These are phyloP conservation scores for Philereme vetulata DNA, from an alignment of 2,888 invertebrate genomes.

Conservation along the genomic window DNA sequence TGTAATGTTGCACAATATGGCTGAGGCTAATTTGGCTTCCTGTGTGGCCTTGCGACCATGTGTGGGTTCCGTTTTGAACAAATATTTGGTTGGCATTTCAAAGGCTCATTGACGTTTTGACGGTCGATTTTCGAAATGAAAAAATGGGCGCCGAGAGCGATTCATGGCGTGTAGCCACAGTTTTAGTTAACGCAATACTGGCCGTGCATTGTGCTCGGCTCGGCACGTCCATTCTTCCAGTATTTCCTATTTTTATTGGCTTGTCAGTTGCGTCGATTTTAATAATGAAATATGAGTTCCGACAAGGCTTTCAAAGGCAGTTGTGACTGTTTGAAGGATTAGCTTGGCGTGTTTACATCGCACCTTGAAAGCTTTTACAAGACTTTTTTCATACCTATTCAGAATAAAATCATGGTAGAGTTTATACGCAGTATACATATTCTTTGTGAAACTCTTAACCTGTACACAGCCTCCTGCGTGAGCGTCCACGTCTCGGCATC, in stretches of 20 bases:
- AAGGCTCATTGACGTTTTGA: constrained; percentile 75
- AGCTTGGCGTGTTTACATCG: constrained; percentile 34
- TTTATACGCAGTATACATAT: too few relatives aligned
- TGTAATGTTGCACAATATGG: constrained; percentile 69
- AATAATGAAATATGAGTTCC: constrained; percentile 73
- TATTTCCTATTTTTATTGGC: constrained; percentile 64
- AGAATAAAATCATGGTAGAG: too few relatives aligned
- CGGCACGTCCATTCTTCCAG: constrained; percentile 58
- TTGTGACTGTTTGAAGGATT: constrained; percentile 63
- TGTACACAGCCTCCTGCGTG: too few relatives aligned
- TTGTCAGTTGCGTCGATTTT: constrained; percentile 70
- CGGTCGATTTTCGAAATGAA: constrained; percentile 59
- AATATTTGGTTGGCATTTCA: constrained; percentile 77
- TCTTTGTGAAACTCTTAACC: too few relatives aligned
- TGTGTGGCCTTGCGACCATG: constrained; percentile 74
- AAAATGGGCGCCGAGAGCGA: constrained; percentile 62
- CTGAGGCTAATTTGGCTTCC: constrained; percentile 52
- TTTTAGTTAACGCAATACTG: constrained; percentile 41
- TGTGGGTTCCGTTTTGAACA: constrained; percentile 68
- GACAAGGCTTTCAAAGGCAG: constrained; percentile 51
- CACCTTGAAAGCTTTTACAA: constrained; percentile 14
- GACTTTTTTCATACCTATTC: constrained; percentile 2
- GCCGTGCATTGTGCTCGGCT: constrained; percentile 54
- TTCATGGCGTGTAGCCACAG: constrained; percentile 37
- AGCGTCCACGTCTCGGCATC: too few relatives aligned